A percentile compares a stretch with the other conserved stretches of the same genome.
Conservation (phyloP, 2,797 vertebrate species). For the Danio choprae region DNA sequence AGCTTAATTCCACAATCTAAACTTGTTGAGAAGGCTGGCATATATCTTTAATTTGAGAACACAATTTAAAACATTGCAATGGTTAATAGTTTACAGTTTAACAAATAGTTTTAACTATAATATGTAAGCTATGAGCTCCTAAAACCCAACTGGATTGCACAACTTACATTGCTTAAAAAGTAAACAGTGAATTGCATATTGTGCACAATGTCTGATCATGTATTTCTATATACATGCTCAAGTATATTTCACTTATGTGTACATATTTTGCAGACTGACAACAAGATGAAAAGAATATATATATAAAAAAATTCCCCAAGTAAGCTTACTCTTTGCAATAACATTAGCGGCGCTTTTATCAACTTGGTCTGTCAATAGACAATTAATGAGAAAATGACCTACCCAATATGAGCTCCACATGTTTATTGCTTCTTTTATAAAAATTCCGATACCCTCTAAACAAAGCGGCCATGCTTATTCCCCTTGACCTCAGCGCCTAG, state of each 20-base stretch:
- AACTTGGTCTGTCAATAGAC: neutral
- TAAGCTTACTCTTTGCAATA: neutral
- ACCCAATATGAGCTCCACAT: constrained; percentile 76
- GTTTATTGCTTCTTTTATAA: constrained; percentile 67
- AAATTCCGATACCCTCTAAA: constrained; percentile 74
- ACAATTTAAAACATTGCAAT: neutral
- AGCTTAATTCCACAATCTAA: neutral
- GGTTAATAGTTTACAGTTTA: neutral
- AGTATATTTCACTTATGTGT: neutral
- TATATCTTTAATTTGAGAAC: neutral
- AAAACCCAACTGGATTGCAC: neutral
- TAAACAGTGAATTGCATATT: constrained; percentile 11
- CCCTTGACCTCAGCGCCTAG: constrained; percentile 69
- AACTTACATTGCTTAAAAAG: neutral
- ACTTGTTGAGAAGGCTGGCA: neutral
- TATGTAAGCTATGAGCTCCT: neutral
- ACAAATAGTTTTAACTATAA: neutral
- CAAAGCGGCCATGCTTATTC: constrained; percentile 82
- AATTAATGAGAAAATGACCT: constrained; percentile 54
- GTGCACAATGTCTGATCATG: neutral
- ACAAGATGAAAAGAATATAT: neutral
- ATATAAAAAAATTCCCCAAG: neutral
- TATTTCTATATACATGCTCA: neutral
- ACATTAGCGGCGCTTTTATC: neutral
- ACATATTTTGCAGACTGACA: neutral